A percentile compares a stretch with the other conserved stretches of the same genome.
Conservation (phyloP, 2,797 vertebrate genomes). For the Rhynchonycteris naso region DNA sequence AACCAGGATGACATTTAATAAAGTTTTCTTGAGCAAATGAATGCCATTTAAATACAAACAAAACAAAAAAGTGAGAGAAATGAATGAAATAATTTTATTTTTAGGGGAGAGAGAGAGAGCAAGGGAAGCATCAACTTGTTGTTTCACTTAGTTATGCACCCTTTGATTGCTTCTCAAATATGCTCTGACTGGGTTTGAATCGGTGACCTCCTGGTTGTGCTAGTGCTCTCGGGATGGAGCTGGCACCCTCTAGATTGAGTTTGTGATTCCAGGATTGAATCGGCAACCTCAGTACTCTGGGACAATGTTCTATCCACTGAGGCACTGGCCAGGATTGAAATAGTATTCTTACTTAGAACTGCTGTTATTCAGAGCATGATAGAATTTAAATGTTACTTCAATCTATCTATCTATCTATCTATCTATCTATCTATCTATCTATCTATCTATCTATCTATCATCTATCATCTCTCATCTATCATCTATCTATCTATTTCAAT, state of each 20-base stretch:
- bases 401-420: neutral
- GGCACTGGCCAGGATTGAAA: neutral
- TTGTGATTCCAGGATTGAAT: too few relatives aligned
- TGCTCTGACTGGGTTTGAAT: too few relatives aligned
- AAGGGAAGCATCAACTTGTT: neutral
- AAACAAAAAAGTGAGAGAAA: neutral
- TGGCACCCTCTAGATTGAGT: too few relatives aligned
- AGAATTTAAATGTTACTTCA: neutral
- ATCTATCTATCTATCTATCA: neutral
- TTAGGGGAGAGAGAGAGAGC: neutral
- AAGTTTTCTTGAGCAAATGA: neutral
- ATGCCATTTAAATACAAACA: constrained; percentile 21
- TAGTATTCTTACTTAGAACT: neutral
- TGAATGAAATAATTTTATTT: too few relatives aligned
- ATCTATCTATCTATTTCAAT: neutral
- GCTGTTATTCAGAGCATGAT: neutral
- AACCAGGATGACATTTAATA: constrained; percentile 32
- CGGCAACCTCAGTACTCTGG: too few relatives aligned
- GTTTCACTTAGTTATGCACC: too few relatives aligned
- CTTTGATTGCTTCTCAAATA: too few relatives aligned
- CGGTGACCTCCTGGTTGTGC: too few relatives aligned
- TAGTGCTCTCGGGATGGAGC: too few relatives aligned
- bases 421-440: neutral
- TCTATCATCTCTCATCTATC: too few relatives aligned
- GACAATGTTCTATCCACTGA: too few relatives aligned